A percentile compares a stretch with the other conserved stretches of the same genome.
Evolutionary conservation across 1,140 invertebrate species (phyloP).

Genomic region (Phocides pigmalion): DNA sequence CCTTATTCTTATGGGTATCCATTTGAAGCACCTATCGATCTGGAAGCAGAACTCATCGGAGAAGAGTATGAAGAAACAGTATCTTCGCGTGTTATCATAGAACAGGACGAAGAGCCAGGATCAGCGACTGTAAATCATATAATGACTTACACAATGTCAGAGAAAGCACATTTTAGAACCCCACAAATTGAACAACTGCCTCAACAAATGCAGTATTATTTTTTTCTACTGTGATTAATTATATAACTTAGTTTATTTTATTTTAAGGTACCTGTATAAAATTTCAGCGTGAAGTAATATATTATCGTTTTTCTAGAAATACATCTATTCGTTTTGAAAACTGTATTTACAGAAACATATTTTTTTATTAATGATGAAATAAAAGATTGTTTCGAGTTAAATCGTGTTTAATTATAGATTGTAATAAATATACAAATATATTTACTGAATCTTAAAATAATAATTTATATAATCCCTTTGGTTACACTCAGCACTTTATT

Average conservation of each 20-base stretch:
- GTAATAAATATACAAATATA: conserved; percentile 46
- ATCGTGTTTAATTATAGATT: conserved; percentile 31
- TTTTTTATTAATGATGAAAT: conserved; percentile 10
- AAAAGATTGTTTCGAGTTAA: conserved; percentile 24
- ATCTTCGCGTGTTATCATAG: conserved; percentile 62
- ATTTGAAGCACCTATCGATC: conserved; percentile 46
- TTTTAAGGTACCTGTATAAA: neutral
- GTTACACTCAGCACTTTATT: conserved; percentile 57
- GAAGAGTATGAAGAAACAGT: conserved; percentile 73
- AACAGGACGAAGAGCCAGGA: conserved; percentile 62
- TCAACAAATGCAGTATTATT: conserved; percentile 76
- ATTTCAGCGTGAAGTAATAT: neutral
- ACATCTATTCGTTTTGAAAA: too few relatives aligned
- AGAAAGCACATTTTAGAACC: conserved; percentile 69
- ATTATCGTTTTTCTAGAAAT: too few relatives aligned
- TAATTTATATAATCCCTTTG: conserved; percentile 49
- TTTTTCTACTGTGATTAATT: conserved; percentile 61
- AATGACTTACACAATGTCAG: conserved; percentile 69
- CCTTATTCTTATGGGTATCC: conserved; percentile 28
- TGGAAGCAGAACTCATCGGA: conserved; percentile 63
- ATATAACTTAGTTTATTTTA: conserved; percentile 6
- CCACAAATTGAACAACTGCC: conserved; percentile 69
- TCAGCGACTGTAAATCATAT: conserved; percentile 68
- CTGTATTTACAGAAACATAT: too few relatives aligned
- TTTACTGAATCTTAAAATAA: conserved; percentile 37